Evolutionary conservation across 2,113 vertebrate species (phyloP), one percentile per base, ranked within the genome.

Genomic region (Istiophorus platypterus): DNA sequence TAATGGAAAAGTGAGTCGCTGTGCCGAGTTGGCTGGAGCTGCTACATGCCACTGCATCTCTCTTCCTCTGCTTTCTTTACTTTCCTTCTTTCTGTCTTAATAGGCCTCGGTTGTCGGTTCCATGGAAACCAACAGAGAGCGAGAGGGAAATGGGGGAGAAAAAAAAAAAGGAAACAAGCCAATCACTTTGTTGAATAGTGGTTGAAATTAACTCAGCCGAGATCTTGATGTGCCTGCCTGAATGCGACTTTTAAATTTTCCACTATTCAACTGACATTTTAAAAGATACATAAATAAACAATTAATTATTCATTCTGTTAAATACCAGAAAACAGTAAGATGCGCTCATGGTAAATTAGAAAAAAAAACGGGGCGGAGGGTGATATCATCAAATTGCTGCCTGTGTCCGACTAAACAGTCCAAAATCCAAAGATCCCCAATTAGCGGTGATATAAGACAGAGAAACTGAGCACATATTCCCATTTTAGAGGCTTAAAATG

Each of bases 11-110:
- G 67, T 71, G 66, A 67, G 71, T 65, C 17, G 42, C 29, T 62
- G 45, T 67, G 63, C 71, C 73, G 80, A 77, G 54, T 80, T 81
- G 82, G 74, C 61, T 57, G 42, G 39, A 87, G 59, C 76, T 27
- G 18, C 37, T 29, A 11, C 37, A 45, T 62, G 31, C 39, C 42
- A 31, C 56, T 82, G 59, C 0, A 1, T 29, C 74, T 63, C 59
- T 56, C 22, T 76, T 77, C n/a, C 34, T 57, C 24, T 47, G 34
- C 59, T 18, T 11, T 54, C 34, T 71, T 63, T 54, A 49, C 24
- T 75, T 70, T 26, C 29, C 39, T 9, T 56, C 27, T 67, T 22
- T 42, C 4, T 42, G 1, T 42, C 41, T 24, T 27, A 14, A 58
- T 18, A 72, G 66, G 67, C 61, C 51, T 34, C 31, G 31, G 63